Evolutionary conservation across 2,113 vertebrate species (phyloP), one percentile per base, ranked within the genome.

Genomic region (Proteles cristata): DNA sequence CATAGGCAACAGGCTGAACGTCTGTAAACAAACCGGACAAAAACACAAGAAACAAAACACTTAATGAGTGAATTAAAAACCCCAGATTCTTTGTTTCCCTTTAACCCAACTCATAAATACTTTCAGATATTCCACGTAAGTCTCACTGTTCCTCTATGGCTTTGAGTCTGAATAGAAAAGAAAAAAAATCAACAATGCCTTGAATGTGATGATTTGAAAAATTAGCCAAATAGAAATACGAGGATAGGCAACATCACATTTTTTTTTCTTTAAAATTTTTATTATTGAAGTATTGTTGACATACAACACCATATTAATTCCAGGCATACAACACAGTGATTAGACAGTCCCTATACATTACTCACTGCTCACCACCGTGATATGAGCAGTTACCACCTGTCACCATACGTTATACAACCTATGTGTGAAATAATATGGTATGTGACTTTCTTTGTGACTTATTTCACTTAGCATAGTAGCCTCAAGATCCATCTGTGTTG

Each of bases 1-100:
- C 99, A 68, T 99, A 99, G 98, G 99, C 99, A 98, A 99, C 99
- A 14, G 99, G 99, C 66, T 99, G 99, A 90, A 99, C 99, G 98
- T 99, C 99, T 99, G 98, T 50, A 39, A 98, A 98, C 79, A 26
- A 97, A 98, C 33, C 65, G 97, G 92, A 96, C 6, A 89, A 92
- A 87, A 86, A 61, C 21, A 61, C 58, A 61, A 61, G 23, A 61
- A 61, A 61, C 58, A 61, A 90, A 79, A 88, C 53, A 19, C 73
- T 95, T 58, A 96, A 93, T 79, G 48, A 86, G 55, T 69, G 28
- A 94, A 93, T 63, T 50, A 53, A 48, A 95, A 84, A 93, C 61
- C 80, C 19, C 11, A 90, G 45, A 58, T 50, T 88, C 55, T 69
- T n/a, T 63, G 16, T 45, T 97, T 84, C 17, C 33, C 26, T 83